A percentile compares a stretch with the other conserved stretches of the same genome.
These are phyloP conservation scores for Orthosia gracilis DNA, from an alignment of 2,888 invertebrate species.

Conservation along the genomic window DNA sequence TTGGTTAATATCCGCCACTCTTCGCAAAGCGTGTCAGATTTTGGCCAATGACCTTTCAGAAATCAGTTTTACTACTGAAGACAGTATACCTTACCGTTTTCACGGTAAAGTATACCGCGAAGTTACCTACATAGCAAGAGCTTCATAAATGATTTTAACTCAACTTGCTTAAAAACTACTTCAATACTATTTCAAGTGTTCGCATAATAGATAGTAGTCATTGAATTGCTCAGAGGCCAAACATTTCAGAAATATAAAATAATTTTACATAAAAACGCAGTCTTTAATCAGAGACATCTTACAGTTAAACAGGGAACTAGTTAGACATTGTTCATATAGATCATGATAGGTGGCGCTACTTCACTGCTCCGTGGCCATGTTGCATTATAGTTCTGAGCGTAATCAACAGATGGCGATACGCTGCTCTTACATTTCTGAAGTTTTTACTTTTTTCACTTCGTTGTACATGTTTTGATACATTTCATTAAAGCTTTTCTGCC, in stretches of 20 bases:
- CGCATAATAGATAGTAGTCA: too few relatives aligned
- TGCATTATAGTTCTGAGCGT: not conserved
- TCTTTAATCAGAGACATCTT: slow-evolving; percentile 59
- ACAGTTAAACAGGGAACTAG: slow-evolving; percentile 11
- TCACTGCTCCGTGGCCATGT: not conserved
- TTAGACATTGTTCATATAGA: not conserved
- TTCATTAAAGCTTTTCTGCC: slow-evolving; percentile 76
- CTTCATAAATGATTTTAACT: too few relatives aligned
- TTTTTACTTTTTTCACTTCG: slow-evolving; percentile 54
- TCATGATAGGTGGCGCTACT: slow-evolving; percentile 35
- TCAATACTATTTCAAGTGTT: too few relatives aligned
- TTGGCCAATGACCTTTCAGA: too few relatives aligned
- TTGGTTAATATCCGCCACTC: too few relatives aligned
- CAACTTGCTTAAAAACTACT: too few relatives aligned
- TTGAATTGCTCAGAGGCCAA: not conserved
- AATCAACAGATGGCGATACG: slow-evolving; percentile 50
- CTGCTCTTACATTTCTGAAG: slow-evolving; percentile 1
- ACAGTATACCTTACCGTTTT: too few relatives aligned
- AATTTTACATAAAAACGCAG: slow-evolving; percentile 11
- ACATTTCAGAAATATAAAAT: not conserved
- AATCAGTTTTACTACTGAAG: too few relatives aligned
- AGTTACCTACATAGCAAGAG: too few relatives aligned
- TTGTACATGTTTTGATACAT: slow-evolving; percentile 75
- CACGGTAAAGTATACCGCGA: too few relatives aligned
- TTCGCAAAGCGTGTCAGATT: too few relatives aligned